A percentile compares a stretch with the other conserved stretches of the same genome.
These are phyloP conservation scores for Rattus norvegicus DNA, from an alignment of 2,113 vertebrate species.

Conservation along the genomic window DNA sequence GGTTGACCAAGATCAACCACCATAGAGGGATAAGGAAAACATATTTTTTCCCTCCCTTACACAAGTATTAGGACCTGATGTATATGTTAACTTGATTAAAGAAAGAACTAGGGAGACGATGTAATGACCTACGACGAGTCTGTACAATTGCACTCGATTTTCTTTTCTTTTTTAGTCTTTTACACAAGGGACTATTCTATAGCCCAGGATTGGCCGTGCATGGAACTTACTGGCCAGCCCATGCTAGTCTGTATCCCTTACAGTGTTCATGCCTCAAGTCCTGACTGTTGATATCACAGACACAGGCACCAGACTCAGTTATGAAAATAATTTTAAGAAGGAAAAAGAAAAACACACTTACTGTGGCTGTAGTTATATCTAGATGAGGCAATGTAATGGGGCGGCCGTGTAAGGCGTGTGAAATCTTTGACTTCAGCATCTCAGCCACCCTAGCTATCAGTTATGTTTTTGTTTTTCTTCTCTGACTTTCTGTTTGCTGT, in stretches of 20 bases:
- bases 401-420: fast-evolving
- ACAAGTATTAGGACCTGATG: background rate
- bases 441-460: background rate
- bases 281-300: background rate
- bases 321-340: background rate
- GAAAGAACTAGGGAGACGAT: background rate
- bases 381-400: background rate
- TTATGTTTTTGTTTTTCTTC: background rate
- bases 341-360: background rate
- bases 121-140: background rate
- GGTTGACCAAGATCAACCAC: background rate
- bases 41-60: background rate
- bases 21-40: background rate
- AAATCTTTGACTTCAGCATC: background rate
- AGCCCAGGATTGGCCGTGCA: background rate
- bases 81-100: background rate
- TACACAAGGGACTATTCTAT: background rate
- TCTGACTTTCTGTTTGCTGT: constrained; percentile 19
- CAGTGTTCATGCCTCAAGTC: background rate
- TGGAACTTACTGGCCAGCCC: background rate
- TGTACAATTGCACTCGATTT: background rate
- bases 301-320: too few species aligned
- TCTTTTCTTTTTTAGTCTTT: background rate
- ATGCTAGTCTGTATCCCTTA: background rate
- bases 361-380: background rate